Percentiles rank a stretch among this genome's conserved stretches.
These are phyloP conservation scores for Achatina immaculata DNA, from an alignment of 1,140 invertebrate species.

Conservation along the genomic window DNA sequence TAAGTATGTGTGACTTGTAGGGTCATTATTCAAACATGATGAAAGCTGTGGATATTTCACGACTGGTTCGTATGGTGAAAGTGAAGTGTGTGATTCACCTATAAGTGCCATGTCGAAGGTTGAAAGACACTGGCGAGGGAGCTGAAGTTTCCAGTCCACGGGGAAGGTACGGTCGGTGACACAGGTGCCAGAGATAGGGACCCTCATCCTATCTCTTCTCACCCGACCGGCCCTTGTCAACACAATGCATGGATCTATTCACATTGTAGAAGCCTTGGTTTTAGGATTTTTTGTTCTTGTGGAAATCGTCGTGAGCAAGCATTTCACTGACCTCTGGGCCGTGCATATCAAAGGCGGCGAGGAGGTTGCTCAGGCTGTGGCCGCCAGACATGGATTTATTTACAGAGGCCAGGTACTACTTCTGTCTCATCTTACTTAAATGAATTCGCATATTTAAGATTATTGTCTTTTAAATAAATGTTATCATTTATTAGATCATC, in stretches of 20 bases:
- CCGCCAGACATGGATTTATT: slow-evolving; percentile 57
- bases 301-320: slow-evolving; percentile 45
- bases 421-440: no score
- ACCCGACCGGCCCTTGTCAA: slow-evolving; percentile 40
- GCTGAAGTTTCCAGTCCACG: background rate
- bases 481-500: no score
- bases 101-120: slow-evolving; percentile 15
- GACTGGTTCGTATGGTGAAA: slow-evolving; percentile 17
- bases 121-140: background rate
- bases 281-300: slow-evolving; percentile 50
- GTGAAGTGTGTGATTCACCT: slow-evolving; percentile 16
- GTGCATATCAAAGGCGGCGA: slow-evolving; percentile 58
- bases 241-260: slow-evolving; percentile 54
- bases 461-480: no score
- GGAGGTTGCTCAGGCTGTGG: slow-evolving; percentile 48
- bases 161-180: slow-evolving; percentile 26
- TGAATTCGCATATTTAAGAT: no score
- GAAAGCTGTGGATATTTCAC: background rate
- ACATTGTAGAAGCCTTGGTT: slow-evolving; percentile 49
- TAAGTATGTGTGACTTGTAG: background rate
- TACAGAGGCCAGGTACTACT: slow-evolving; percentile 59
- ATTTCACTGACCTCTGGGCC: slow-evolving; percentile 61
- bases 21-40: background rate
- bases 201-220: slow-evolving; percentile 29
- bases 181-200: background rate